Base-by-base conservation (phyloP, 2,888 invertebrate species). In the Odontothrips loti region DNA sequence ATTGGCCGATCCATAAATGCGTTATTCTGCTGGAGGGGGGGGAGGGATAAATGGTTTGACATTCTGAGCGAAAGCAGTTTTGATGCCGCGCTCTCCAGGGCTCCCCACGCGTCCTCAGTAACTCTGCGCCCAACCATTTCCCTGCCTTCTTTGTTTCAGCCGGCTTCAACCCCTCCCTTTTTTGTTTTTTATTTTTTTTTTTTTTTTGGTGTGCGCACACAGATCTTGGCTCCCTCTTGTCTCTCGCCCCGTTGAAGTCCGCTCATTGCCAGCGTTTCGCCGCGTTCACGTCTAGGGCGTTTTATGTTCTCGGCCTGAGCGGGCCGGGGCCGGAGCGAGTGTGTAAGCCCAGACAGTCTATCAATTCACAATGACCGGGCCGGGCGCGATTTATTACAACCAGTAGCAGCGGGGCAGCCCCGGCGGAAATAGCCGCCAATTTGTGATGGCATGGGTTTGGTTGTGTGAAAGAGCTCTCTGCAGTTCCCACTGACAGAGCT, bases 41-140 rank as follows among this genome's bases (percentile, higher is more conserved):
- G 58, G 11, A 15, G 58, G 58, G n/a, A 15, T 58, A 58, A 58
- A 58, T 58, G n/a, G 58, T n/a, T n/a, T 6, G 58, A 58, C 58
- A n/a, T 15, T 58, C n/a, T 58, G 58, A 20, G 58, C 58, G n/a
- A 58, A 58, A 23, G 68, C 68, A 75, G 68, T 75, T 68, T 75
- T 75, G 68, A 75, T 75, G 23, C n/a, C n/a, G 27, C 23, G 27
- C 68, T 27, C 68, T 27, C 27, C 68, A 11, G 27, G 27, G 12
- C 23, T 75, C 27, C 12, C 68, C 12, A n/a, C 23, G 27, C 58
- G 8, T 0, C 20, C 11, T n/a, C n/a, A n/a, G n/a, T n/a, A n/a
- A n/a, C n/a, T n/a, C 58, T 17, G 58, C 58, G 68, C 68, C 11
- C 68, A 10, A 12, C 27, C 68, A 75, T 75, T 75, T 75, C 68